phyloP scores from a whole-genome alignment of 2,113 vertebrate species.

The Puma concolor region DNA sequence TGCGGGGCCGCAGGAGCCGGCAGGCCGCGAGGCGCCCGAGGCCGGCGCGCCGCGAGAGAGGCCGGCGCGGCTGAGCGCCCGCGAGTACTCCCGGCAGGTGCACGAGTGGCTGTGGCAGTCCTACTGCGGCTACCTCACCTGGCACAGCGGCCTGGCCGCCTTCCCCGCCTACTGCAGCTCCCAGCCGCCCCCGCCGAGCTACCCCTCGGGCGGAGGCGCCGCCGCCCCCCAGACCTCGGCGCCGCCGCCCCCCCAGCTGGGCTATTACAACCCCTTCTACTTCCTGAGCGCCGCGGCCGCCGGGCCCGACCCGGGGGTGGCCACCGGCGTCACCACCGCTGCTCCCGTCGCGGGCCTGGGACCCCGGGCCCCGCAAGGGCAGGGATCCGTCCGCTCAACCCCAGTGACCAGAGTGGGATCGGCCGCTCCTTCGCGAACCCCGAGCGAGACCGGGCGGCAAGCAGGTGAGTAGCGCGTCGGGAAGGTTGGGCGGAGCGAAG shows the following conservation, averaged over 20 bases:
- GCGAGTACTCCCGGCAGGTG: conserved; percentile 91
- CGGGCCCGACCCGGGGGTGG: neutral
- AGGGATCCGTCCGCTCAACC: neutral
- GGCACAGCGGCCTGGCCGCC: conserved; percentile 90
- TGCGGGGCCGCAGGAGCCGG: neutral
- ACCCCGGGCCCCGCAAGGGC: conserved; percentile 24
- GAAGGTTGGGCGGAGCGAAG: neutral
- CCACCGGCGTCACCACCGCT: neutral
- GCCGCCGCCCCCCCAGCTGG: conserved; percentile 55
- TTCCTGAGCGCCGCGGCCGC: conserved; percentile 58
- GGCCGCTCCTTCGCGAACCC: conserved; percentile 57
- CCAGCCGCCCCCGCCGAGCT: neutral
- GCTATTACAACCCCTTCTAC: conserved; percentile 79
- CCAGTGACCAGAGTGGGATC: conserved; percentile 59
- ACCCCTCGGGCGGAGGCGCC: neutral
- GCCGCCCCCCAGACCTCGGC: neutral
- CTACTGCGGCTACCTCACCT: conserved; percentile 91
- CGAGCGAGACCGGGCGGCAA: conserved; percentile 77
- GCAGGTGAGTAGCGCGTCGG: conserved; percentile 78
- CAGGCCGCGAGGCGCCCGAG: neutral
- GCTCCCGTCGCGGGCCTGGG: neutral
- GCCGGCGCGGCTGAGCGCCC: conserved; percentile 81
- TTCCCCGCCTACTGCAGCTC: conserved; percentile 75
- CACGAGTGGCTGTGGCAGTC: conserved; percentile 97
- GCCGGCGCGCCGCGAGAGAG: neutral